Base-by-base conservation (phyloP, 2,113 vertebrate genomes). In the Stercorarius parasiticus region DNA sequence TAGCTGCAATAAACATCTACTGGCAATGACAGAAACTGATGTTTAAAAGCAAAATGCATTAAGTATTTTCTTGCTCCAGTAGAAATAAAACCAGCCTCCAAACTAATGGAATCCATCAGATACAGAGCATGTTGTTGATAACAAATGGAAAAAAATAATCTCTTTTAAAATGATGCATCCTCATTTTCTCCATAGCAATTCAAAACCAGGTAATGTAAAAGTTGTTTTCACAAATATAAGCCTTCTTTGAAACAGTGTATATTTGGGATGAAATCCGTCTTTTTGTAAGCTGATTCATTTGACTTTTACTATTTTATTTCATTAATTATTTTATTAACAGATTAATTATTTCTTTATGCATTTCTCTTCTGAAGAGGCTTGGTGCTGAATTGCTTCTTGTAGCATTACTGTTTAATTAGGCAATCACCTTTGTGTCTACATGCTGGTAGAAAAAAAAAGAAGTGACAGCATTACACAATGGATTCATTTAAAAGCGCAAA, bases 401-500 rank as follows among this genome's bases (percentile, higher is more conserved):
- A 93, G 43, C 45, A 59, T 52, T 88, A 73, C 40, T 65, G 47
- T 87, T 90, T 92, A 96, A 93, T 97, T 96, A 97, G 88, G 43
- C 79, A 92, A n/a, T 95, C 73, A 64, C 58, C 56, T 82, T 61
- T 70, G 26, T 59, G 32, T 95, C 83, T 93, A 27, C n/a, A 62
- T 81, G 56, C 74, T 81, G 40, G 47, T 36, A 43, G 71, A n/a
- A 89, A 45, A 45, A 43, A 62, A 67, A 65, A 52, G 20, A 88
- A 67, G 55, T 36, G 55, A 85, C 52, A 90, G 69, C 82, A 49
- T 87, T 90, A 55, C n/a, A 86, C 81, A 83, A 72, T 62, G 34
- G 5, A 8, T 81, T 97, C 59, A 87, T 97, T 97, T 92, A 84
- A 97, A 96, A 95, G 30, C 69, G 18, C 23, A 89, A 90, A 90